Base-by-base conservation (phyloP, 2,797 vertebrate species). In the Pagetopsis macropterus region DNA sequence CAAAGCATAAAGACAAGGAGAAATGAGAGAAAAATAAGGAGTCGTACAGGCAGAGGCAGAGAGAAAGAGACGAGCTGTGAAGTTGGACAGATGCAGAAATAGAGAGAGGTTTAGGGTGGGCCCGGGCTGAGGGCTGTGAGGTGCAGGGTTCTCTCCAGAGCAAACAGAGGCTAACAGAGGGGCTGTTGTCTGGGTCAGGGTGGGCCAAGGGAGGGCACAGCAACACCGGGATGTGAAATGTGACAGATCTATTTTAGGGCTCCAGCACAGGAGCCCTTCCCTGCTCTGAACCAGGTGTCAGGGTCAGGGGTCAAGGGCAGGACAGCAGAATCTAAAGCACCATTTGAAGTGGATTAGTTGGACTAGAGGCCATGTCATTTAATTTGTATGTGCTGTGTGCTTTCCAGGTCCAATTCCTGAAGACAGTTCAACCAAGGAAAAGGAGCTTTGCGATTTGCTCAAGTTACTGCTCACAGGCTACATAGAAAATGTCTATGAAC, bases 211-310 rank as follows among this genome's bases (percentile, higher is more conserved):
- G 87, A 88, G 87, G 89, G 89, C 84, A 93, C 90, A 87, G 78
- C 90, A 88, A 91, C 87, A 87, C 79, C 1, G 70, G 70, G 74
- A 88, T 91, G 92, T 92, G 87, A 94, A 93, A 94, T 94, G 85
- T 94, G 91, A 91, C 92, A 91, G 88, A 91, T 92, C 84, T 94
- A 93, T 94, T 94, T 93, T 76, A 75, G 78, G 86, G 54, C 61
- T 76, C 15, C 54, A 46, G 77, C 46, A 27, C 76, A 77, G 76
- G 77, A 91, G 87, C 71, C 79, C 82, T 83, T 82, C 87, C 75
- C 79, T 70, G 49, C 86, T 89, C 80, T 75, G 81, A 85, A 71
- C 76, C 86, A 77, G 89, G 88, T 92, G 89, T 87, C 85, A 90
- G 79, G 84, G 83, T 84, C 72, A 75, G 21, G 46, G 88, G 86